A percentile compares a stretch with the other conserved stretches of the same genome.
These are phyloP conservation scores for Agrotis segetum DNA, from an alignment of 2,888 invertebrate species.

Conservation along the genomic window DNA sequence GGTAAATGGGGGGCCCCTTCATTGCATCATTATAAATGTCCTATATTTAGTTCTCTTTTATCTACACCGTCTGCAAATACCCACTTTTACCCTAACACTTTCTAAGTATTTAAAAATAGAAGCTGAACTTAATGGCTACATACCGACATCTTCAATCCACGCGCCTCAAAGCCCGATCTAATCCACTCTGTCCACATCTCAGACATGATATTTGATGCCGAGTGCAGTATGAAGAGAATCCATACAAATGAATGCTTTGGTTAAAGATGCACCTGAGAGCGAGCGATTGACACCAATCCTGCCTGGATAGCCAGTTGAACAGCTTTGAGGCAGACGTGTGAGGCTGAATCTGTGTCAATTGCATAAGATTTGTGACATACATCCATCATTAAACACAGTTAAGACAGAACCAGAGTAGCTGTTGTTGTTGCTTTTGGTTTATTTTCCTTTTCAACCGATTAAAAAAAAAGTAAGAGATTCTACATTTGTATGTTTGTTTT, in stretches of 20 bases:
- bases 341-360: slow-evolving; percentile 24
- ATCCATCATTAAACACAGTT: neutral
- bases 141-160: neutral
- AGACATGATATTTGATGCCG: neutral
- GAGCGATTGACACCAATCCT: slow-evolving; percentile 8
- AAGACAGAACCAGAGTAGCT: neutral
- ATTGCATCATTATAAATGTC: neutral
- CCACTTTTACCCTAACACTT: neutral
- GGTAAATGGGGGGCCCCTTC: neutral
- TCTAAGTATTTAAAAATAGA: neutral
- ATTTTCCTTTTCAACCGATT: neutral
- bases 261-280: neutral
- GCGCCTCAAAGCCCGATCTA: neutral
- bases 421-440: no score
- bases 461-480: no score
- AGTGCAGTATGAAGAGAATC: neutral
- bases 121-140: neutral
- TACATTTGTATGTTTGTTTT: no score
- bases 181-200: slow-evolving; percentile 6
- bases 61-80: no score
- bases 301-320: neutral
- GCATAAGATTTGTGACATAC: neutral
- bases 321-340: neutral
- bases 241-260: neutral
- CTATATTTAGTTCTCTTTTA: no score